Percentiles rank a stretch among this genome's conserved stretches.
phyloP scores from a whole-genome alignment of 2,797 vertebrate species.

The Cirrhinus mrigala region DNA sequence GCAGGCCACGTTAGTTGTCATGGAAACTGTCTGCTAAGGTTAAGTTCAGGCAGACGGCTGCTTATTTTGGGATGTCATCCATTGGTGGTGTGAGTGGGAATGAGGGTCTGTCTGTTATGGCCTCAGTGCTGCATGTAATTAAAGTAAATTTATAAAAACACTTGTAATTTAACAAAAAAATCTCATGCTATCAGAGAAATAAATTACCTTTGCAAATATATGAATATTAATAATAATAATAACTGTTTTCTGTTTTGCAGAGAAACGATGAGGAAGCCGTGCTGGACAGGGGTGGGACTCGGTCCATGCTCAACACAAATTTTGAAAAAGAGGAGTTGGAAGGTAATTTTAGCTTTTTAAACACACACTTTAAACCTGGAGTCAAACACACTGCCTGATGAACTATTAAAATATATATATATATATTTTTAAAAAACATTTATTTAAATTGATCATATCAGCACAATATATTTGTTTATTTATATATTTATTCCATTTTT shows the following conservation, averaged over 20 bases:
- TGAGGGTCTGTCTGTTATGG: neutral
- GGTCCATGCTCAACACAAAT: constrained; percentile 98
- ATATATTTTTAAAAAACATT: neutral
- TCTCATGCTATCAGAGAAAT: neutral
- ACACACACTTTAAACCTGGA: neutral
- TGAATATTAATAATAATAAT: neutral
- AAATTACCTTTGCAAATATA: neutral
- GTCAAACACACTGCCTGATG: neutral
- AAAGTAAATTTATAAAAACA: neutral
- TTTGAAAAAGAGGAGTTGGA: constrained; percentile 99
- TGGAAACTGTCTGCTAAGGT: constrained; percentile 68
- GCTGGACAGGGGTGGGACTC: constrained; percentile 94
- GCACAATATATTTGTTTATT: neutral
- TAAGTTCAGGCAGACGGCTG: constrained; percentile 56
- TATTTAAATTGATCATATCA: neutral
- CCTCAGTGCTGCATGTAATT: neutral
- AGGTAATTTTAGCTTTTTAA: constrained; percentile 80
- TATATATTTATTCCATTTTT: neutral
- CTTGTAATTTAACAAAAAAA: neutral
- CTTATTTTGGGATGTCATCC: constrained; percentile 55
- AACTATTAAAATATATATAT: neutral
- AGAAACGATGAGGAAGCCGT: constrained; percentile 97
- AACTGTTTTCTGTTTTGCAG: constrained; percentile 72
- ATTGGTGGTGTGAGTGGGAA: constrained; percentile 34
- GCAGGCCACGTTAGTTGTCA: constrained; percentile 68